phyloP scores from a whole-genome alignment of 37 sponge, comb jelly and placozoan genomes.

The Halichondria panicea region DNA sequence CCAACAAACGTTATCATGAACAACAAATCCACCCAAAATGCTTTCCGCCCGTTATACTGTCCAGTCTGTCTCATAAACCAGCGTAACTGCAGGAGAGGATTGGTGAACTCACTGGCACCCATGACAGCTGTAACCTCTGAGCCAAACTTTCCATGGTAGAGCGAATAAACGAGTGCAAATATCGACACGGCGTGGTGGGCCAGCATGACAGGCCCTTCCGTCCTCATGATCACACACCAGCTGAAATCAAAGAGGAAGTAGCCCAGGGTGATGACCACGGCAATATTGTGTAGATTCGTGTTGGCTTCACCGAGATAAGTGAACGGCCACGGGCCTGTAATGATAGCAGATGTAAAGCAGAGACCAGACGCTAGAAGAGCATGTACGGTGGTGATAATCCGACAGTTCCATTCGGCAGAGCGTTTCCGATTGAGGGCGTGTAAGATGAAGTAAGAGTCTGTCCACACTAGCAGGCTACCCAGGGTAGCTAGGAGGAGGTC shows the following conservation, averaged over 20 bases:
- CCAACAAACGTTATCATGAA: constrained; percentile 40
- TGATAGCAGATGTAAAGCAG: constrained; percentile 46
- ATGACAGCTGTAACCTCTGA: constrained; percentile 67
- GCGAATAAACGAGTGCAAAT: constrained; percentile 39
- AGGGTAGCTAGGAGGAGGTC: constrained; percentile 7
- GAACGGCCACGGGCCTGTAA: constrained; percentile 75
- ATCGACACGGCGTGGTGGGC: constrained; percentile 88
- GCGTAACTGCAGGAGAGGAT: constrained; percentile 78
- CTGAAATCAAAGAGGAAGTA: constrained; percentile 90
- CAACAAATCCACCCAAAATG: constrained; percentile 24
- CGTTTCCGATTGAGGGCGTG: constrained; percentile 42
- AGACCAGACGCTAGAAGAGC: constrained; percentile 51
- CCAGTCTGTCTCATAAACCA: constrained; percentile 71
- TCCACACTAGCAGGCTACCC: constrained; percentile 73
- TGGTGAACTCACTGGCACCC: constrained; percentile 84
- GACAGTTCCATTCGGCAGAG: constrained; percentile 82
- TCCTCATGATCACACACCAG: constrained; percentile 82
- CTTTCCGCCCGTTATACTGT: constrained; percentile 31
- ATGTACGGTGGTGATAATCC: constrained; percentile 74
- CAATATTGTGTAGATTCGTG: constrained; percentile 54
- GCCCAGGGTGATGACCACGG: constrained; percentile 76
- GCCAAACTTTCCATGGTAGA: constrained; percentile 53
- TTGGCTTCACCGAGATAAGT: constrained; percentile 61
- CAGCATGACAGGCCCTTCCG: constrained; percentile 79
- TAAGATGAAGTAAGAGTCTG: constrained; percentile 57